Evolutionary conservation across 2,888 invertebrate genomes (phyloP).

Genomic region (Aelia acuminata): DNA sequence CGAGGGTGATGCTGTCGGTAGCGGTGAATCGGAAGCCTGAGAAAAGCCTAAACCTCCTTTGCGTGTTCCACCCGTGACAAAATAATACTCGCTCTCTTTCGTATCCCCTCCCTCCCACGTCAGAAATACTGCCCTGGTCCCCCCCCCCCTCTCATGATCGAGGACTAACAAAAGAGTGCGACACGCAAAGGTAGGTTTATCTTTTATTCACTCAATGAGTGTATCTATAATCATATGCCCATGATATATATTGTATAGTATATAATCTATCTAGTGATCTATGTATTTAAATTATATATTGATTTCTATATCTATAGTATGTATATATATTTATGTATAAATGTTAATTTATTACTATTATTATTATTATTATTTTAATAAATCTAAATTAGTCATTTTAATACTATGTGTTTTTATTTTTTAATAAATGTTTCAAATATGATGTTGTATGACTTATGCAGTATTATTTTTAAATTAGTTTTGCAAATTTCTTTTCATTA

Average conservation of each 20-base stretch:
- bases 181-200: slow-evolving; percentile 46
- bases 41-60: slow-evolving; percentile 56
- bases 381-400: slow-evolving; percentile 36
- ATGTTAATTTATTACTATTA: slow-evolving; percentile 49
- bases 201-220: slow-evolving; percentile 47
- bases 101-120: slow-evolving; percentile 4
- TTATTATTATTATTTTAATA: slow-evolving; percentile 51
- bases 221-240: slow-evolving; percentile 35
- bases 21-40: slow-evolving; percentile 73
- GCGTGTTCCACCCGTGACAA: slow-evolving; percentile 39
- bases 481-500: slow-evolving; percentile 6
- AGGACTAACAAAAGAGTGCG: slow-evolving; percentile 30
- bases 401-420: slow-evolving; percentile 42
- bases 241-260: slow-evolving; percentile 44
- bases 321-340: slow-evolving; percentile 51
- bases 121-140: slow-evolving; percentile 36
- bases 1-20: slow-evolving; percentile 76
- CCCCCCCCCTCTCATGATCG: neutral
- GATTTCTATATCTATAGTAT: slow-evolving; percentile 40
- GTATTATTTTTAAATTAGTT: slow-evolving; percentile 23
- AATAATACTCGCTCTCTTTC: slow-evolving; percentile 51
- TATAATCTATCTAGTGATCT: slow-evolving; percentile 48
- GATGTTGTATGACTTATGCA: slow-evolving; percentile 40
- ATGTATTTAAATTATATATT: slow-evolving; percentile 41
- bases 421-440: slow-evolving; percentile 33